Percentiles rank a stretch among this genome's conserved stretches.
These are phyloP conservation scores for Volucella inanis DNA, from an alignment of 2,888 invertebrate genomes.

Conservation along the genomic window DNA sequence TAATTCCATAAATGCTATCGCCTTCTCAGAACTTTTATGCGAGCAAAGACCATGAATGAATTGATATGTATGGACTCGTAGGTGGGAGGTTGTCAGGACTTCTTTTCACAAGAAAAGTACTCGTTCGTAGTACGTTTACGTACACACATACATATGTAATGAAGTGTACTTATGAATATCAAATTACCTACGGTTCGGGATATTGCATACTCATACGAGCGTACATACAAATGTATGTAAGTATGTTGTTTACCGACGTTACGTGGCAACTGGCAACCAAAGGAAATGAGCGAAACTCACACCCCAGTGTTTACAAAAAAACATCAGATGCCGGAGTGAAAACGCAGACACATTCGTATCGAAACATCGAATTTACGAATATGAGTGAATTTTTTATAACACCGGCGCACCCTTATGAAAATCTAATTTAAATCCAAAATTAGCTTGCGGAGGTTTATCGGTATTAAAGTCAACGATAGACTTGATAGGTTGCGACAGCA, in stretches of 20 bases:
- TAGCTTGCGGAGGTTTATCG: too few species aligned
- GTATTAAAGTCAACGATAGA: too few species aligned
- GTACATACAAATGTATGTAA: too few species aligned
- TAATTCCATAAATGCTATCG: not conserved
- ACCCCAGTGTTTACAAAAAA: not conserved
- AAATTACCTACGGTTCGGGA: slow-evolving; percentile 47
- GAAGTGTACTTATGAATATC: slow-evolving; percentile 62
- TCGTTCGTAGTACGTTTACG: not conserved
- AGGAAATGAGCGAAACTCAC: not conserved
- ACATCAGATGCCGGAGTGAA: too few species aligned
- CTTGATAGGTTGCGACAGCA: too few species aligned
- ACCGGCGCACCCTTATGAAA: slow-evolving; percentile 52
- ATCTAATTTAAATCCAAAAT: slow-evolving; percentile 57
- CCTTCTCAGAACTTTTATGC: not conserved
- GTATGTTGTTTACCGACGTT: not conserved
- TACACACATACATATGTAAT: slow-evolving; percentile 41
- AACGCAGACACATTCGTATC: slow-evolving; percentile 3
- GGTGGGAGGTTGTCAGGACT: too few species aligned
- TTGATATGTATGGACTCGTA: too few species aligned
- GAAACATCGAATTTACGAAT: slow-evolving; percentile 62
- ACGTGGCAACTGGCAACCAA: not conserved
- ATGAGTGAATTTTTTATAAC: slow-evolving; percentile 53
- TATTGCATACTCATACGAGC: slow-evolving; percentile 42
- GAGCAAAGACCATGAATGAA: too few species aligned
- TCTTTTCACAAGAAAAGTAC: too few species aligned